Base-by-base conservation (phyloP, 2,888 invertebrate genomes). In the Yponomeuta plumbellus region DNA sequence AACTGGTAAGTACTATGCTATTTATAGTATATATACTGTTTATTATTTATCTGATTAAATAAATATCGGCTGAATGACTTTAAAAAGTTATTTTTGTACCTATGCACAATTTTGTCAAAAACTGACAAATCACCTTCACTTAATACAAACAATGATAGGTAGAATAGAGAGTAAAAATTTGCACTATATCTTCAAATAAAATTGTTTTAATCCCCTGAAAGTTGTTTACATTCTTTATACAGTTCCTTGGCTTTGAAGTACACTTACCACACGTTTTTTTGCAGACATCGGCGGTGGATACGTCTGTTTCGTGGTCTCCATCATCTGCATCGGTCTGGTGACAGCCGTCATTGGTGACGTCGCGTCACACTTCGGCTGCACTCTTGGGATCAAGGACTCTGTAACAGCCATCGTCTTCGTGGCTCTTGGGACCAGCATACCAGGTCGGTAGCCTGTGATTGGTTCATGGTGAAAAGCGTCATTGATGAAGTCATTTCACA, bases 341-440 rank as follows among this genome's bases (percentile, higher is more conserved):
- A 99, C 99, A 8, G 99, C 98, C 1, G 86, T 99, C 72, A 99
- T 99, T 76, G 99, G 99, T 22, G 99, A 99, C 87, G 94, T 99
- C 62, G 99, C 99, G 4, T 96, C 98, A 0, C 97, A 98, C 89
- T 99, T 99, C 83, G 99, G 99, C 71, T 99, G 99, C 86, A 98
- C 98, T 34, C 93, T 99, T 67, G 99, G 99, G 73, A 95, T 99
- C 78, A 96, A 97, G 88, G 99, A 99, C 86, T 95, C 98, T 8
- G 98, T 99, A 71, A 99, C 99, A 64, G 99, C 99, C 74, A 97
- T 99, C 76, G 95, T 97, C 59, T 98, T 99, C 83, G 99, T 99
- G 22, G 99, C 99, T 13, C 93, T 99, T 71, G 99, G 99, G 74
- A 99, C 99, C 70, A 98, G 98, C 91, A 96, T 99, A 90, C 99